A percentile compares a stretch with the other conserved stretches of the same genome.
phyloP scores from a whole-genome alignment of 2,888 invertebrate genomes.

The Folsomia manolachei region DNA sequence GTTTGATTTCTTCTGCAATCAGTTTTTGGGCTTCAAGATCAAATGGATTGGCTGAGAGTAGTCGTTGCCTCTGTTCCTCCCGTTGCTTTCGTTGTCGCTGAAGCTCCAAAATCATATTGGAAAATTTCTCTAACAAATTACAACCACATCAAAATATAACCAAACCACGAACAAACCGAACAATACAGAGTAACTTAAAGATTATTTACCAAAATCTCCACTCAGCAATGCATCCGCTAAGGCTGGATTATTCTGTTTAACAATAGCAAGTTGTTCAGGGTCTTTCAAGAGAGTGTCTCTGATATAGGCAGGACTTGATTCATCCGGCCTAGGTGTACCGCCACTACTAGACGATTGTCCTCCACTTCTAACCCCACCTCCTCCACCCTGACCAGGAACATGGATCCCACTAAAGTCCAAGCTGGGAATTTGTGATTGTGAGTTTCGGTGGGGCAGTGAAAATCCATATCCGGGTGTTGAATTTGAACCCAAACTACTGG shows the following conservation, averaged over 20 bases:
- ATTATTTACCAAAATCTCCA: conserved; percentile 69
- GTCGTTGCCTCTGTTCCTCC: conserved; percentile 76
- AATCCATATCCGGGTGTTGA: conserved; percentile 22
- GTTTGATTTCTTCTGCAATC: conserved; percentile 93
- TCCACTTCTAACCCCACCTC: conserved; percentile 25
- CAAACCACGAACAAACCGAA: neutral
- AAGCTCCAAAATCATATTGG: conserved; percentile 75
- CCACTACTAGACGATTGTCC: conserved; percentile 18
- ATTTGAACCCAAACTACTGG: neutral
- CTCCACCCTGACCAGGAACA: conserved; percentile 60
- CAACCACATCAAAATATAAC: neutral
- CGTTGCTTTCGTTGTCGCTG: conserved; percentile 76
- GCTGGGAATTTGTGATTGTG: conserved; percentile 53
- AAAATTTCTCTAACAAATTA: conserved; percentile 66
- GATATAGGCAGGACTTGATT: conserved; percentile 80
- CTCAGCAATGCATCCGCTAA: conserved; percentile 86
- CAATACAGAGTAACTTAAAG: conserved; percentile 7
- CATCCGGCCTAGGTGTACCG: conserved; percentile 52
- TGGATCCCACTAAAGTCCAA: conserved; percentile 66
- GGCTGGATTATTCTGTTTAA: conserved; percentile 89
- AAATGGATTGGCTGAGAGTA: conserved; percentile 92
- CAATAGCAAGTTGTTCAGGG: conserved; percentile 82
- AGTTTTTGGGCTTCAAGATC: conserved; percentile 91
- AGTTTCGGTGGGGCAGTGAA: conserved; percentile 25
- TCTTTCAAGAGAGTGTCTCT: conserved; percentile 82